Evolutionary conservation across 2,797 vertebrate species (phyloP).

Genomic region (Ispidina picta): DNA sequence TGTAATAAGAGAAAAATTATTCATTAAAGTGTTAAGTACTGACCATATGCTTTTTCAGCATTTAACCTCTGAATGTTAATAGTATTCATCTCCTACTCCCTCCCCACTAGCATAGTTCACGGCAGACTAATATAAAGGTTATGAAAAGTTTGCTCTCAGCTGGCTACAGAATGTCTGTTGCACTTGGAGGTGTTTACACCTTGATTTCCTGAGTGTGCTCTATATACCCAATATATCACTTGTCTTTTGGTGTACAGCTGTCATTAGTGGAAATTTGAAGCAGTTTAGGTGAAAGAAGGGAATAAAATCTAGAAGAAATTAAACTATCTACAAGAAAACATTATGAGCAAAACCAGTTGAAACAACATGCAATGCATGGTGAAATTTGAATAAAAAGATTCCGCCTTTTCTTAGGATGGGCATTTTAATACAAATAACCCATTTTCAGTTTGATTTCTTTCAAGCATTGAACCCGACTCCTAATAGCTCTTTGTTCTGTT

Average conservation of each 20-base stretch:
- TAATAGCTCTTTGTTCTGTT: not conserved
- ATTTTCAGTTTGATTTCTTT: not conserved
- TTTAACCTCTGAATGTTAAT: not conserved
- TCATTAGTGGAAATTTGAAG: not conserved
- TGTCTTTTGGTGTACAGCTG: not conserved
- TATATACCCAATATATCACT: constrained; percentile 5
- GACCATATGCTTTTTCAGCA: not conserved
- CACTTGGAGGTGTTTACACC: constrained; percentile 48
- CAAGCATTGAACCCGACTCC: not conserved
- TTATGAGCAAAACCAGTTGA: not conserved
- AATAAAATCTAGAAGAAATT: not conserved
- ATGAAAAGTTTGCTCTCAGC: constrained; percentile 31
- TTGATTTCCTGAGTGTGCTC: constrained; percentile 47
- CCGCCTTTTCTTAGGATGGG: not conserved
- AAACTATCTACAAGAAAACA: not conserved
- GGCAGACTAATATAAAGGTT: constrained; percentile 32
- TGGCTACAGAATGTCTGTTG: constrained; percentile 17
- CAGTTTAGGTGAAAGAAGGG: not conserved
- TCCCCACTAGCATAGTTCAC: not conserved
- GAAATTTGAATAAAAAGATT: not conserved
- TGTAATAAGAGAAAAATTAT: not conserved
- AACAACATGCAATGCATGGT: not conserved
- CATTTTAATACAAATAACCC: not conserved
- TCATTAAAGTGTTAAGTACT: not conserved
- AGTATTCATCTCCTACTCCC: not conserved